A percentile compares a stretch with the other conserved stretches of the same genome.
Evolutionary conservation across 2,113 vertebrate genomes (phyloP).

Genomic region (Protobothrops mucrosquamatus): DNA sequence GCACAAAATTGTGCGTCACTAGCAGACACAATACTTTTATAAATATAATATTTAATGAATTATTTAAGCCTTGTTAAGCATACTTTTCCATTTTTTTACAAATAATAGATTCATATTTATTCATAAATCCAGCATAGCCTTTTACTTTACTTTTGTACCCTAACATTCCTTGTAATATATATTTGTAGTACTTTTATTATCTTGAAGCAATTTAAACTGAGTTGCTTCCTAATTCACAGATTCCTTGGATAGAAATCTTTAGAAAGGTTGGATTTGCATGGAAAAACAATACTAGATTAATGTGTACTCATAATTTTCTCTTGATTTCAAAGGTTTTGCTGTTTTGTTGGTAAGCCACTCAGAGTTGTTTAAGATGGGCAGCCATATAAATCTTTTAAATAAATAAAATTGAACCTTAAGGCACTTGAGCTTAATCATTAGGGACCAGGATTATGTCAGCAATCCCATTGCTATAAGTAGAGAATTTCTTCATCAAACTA

Average conservation of each 20-base stretch:
- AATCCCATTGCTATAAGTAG: neutral
- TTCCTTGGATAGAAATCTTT: neutral
- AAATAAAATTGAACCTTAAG: neutral
- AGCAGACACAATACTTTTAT: neutral
- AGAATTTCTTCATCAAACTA: neutral
- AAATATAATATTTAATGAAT: neutral
- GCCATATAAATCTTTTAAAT: neutral
- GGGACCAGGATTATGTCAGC: neutral
- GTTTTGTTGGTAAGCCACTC: neutral
- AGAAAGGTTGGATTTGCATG: neutral
- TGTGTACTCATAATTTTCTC: neutral
- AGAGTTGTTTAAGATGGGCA: neutral
- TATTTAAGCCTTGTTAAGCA: neutral
- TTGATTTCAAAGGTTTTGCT: neutral
- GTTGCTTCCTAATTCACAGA: neutral
- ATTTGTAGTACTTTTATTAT: neutral
- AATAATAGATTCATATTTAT: neutral
- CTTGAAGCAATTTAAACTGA: neutral
- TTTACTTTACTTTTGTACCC: neutral
- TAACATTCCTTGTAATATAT: neutral
- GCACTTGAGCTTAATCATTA: neutral
- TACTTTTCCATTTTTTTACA: neutral
- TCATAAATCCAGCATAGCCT: neutral
- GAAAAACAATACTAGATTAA: neutral
- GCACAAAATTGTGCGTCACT: neutral